These are phyloP conservation scores for Poicephalus meyeri DNA, from an alignment of 2,113 vertebrate species.

Conservation along the genomic window DNA sequence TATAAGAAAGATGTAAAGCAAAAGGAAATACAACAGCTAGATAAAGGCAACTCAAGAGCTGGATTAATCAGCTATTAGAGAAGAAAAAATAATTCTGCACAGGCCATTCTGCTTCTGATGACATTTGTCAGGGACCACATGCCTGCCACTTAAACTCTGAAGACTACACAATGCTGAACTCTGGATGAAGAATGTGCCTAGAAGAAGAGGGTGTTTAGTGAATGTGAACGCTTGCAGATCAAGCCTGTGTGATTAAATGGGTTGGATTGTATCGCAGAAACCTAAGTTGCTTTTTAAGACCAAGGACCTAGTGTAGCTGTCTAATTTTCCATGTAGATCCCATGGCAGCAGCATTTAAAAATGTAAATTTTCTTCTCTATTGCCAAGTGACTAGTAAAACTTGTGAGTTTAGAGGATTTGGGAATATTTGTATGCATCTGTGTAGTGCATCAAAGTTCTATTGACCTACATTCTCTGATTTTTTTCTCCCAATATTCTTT, in stretches of 20 bases:
- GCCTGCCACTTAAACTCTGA: neutral
- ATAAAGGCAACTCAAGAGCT: neutral
- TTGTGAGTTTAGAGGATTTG: neutral
- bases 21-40: neutral
- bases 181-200: neutral
- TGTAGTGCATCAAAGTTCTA: neutral
- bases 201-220: neutral
- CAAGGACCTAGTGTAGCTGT: neutral
- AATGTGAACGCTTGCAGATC: neutral
- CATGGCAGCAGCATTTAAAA: neutral
- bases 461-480: neutral
- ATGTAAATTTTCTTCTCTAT: neutral
- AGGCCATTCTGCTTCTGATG: neutral
- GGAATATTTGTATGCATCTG: neutral
- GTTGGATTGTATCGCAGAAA: neutral
- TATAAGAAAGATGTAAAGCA: neutral
- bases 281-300: neutral
- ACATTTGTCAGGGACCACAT: neutral
- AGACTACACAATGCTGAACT: neutral
- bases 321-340: neutral
- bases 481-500: neutral
- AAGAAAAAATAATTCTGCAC: neutral
- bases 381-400: neutral
- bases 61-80: neutral
- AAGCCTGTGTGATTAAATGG: neutral